Conservation (phyloP, 2,113 vertebrate species). For the Myotis brandtii region DNA sequence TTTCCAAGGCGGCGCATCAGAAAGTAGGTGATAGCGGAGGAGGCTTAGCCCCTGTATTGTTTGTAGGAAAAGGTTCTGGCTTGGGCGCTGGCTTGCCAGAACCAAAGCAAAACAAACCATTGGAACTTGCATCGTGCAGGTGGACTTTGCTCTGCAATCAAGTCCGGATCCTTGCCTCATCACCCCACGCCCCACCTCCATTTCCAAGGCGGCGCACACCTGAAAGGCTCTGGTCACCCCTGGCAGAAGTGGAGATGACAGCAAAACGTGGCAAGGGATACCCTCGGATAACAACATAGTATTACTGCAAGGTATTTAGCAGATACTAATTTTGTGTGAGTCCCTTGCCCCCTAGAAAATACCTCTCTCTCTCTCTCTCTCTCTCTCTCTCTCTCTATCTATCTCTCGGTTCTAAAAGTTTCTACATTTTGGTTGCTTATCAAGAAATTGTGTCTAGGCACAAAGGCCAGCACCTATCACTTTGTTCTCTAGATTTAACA, state of each 20-base stretch:
- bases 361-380: too few species aligned
- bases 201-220: neutral
- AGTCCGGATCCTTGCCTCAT: neutral
- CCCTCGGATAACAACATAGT: neutral
- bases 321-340: neutral
- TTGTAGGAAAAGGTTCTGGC: neutral
- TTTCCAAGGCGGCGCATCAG: neutral
- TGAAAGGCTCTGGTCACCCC: neutral
- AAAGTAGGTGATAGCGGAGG: accelerated
- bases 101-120: neutral
- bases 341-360: neutral
- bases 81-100: neutral
- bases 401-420: neutral
- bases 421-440: neutral
- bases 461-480: neutral
- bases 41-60: neutral
- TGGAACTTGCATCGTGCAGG: neutral
- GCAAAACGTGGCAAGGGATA: neutral
- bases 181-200: neutral
- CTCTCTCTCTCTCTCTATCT: too few species aligned
- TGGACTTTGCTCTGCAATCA: constrained; percentile 12
- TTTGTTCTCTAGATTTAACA: constrained; percentile 32
- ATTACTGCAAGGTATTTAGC: neutral
- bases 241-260: neutral
- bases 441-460: neutral